Conservation (phyloP, 2,113 vertebrate species). For the Rhinichthys klamathensis region DNA sequence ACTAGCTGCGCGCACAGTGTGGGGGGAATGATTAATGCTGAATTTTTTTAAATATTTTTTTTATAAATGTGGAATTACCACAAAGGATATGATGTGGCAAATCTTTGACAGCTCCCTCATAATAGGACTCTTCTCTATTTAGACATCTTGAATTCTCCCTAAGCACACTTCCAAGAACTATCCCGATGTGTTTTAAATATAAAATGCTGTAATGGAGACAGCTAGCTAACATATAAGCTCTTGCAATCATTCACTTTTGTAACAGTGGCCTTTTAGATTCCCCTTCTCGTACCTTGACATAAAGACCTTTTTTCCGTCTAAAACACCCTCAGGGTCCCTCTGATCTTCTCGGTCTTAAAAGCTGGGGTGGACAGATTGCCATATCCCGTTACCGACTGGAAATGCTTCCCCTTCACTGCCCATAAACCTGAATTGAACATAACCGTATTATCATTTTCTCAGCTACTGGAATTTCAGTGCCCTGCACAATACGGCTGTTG, state of each 20-base stretch:
- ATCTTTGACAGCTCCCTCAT: constrained; percentile 28
- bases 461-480: constrained; percentile 47
- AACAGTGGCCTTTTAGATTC: constrained; percentile 9
- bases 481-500: constrained; percentile 49
- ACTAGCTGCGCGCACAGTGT: constrained; percentile 33
- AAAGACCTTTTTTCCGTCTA: constrained; percentile 40
- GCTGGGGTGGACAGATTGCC: constrained; percentile 33
- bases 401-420: constrained; percentile 22
- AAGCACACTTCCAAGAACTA: constrained; percentile 18
- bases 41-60: constrained; percentile 11
- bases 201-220: constrained; percentile 14
- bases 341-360: constrained; percentile 24
- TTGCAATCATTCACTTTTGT: constrained; percentile 7
- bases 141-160: constrained; percentile 1
- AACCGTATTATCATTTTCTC: constrained; percentile 50
- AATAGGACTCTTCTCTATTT: constrained; percentile 25
- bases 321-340: background rate
- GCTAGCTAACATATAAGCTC: background rate
- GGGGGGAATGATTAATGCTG: constrained; percentile 50
- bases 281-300: background rate
- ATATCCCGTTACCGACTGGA: constrained; percentile 45
- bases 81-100: constrained; percentile 55
- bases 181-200: constrained; percentile 32
- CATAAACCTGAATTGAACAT: constrained; percentile 43
- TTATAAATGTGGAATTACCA: constrained; percentile 53